phyloP scores from a whole-genome alignment of 1,140 invertebrate species.

The Saccostrea echinata region DNA sequence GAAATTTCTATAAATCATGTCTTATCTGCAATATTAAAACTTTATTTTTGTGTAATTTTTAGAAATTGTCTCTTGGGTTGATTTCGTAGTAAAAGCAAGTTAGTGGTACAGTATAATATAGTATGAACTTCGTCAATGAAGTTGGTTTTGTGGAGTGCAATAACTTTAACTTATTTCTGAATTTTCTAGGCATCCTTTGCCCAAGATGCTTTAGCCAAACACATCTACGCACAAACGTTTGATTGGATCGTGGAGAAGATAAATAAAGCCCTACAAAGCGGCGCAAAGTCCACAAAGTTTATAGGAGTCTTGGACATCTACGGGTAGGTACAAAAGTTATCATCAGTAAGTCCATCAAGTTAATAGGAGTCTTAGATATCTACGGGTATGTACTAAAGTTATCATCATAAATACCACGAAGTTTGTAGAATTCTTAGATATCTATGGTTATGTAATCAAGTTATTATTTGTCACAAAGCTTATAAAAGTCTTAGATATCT shows the following conservation, averaged over 20 bases:
- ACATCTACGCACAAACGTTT: slow-evolving; percentile 96
- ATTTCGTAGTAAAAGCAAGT: too few species aligned
- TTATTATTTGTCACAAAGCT: too few species aligned
- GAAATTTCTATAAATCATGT: not conserved
- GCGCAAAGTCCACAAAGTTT: slow-evolving; percentile 84
- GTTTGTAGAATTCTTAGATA: slow-evolving; percentile 97
- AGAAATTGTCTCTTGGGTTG: too few species aligned
- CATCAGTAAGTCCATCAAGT: too few species aligned
- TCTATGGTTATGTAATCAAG: slow-evolving; percentile 87
- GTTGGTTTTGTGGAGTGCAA: too few species aligned
- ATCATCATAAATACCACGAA: too few species aligned
- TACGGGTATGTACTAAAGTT: not conserved
- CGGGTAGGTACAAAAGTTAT: slow-evolving; percentile 82
- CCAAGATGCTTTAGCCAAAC: slow-evolving; percentile 96
- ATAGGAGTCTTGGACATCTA: slow-evolving; percentile 98
- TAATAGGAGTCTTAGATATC: not conserved
- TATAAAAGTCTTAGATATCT: not conserved
- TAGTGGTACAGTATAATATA: too few species aligned
- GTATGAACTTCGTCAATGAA: too few species aligned
- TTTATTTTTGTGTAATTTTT: too few species aligned
- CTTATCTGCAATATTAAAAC: slow-evolving; percentile 69
- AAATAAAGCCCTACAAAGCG: slow-evolving; percentile 87
- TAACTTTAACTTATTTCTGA: not conserved
- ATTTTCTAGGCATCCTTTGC: slow-evolving; percentile 86
- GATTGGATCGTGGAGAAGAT: slow-evolving; percentile 94